Conservation (phyloP, 2,888 invertebrate genomes). For the Dynastes grantii region DNA sequence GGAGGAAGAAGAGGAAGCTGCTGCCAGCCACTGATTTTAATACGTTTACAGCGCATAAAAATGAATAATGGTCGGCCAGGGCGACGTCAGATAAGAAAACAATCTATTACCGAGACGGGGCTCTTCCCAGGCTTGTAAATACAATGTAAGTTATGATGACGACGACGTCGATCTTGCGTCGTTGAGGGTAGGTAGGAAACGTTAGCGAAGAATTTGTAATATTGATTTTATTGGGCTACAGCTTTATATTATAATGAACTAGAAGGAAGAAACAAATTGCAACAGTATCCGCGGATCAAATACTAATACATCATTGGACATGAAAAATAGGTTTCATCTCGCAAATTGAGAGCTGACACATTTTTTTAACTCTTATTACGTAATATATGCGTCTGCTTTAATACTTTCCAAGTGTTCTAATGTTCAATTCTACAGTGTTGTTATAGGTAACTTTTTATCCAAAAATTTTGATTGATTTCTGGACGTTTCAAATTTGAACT, state of each 20-base stretch:
- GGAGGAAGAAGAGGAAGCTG: slow-evolving; percentile 9
- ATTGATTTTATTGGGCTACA: slow-evolving; percentile 24
- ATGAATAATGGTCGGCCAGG: slow-evolving; percentile 49
- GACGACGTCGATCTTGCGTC: slow-evolving; percentile 36
- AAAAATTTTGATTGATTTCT: too few species aligned
- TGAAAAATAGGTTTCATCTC: background rate
- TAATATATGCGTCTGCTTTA: too few species aligned
- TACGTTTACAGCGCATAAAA: slow-evolving; percentile 46
- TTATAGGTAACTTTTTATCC: too few species aligned
- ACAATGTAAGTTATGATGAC: slow-evolving; percentile 41
- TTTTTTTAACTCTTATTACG: too few species aligned
- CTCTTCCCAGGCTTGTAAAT: slow-evolving; percentile 40
- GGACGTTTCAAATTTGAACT: too few species aligned
- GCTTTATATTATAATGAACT: background rate
- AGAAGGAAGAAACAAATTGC: background rate
- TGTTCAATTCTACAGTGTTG: too few species aligned
- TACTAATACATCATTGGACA: background rate
- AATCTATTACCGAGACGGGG: slow-evolving; percentile 45
- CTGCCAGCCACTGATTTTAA: slow-evolving; percentile 41
- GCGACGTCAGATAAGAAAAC: slow-evolving; percentile 50
- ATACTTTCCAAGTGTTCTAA: too few species aligned
- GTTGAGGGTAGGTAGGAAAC: slow-evolving; percentile 10
- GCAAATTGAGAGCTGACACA: background rate
- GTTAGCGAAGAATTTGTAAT: slow-evolving; percentile 26
- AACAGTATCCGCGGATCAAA: background rate